Conservation (phyloP, 2,888 invertebrate genomes). For the Drosophila austrosaltans region DNA sequence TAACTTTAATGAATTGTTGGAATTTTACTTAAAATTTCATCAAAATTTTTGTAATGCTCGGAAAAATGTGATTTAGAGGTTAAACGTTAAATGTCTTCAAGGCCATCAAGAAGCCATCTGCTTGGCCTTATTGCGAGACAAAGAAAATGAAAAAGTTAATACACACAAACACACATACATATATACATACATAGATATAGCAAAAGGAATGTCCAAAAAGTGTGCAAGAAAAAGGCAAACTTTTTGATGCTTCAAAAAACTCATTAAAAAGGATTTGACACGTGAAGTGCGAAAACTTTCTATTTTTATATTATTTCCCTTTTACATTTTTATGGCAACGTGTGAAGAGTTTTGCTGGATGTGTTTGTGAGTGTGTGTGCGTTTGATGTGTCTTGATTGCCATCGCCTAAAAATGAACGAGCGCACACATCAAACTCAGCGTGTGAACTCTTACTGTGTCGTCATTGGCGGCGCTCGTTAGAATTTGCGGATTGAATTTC, state of each 20-base stretch:
- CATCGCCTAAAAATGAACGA: conserved; percentile 57
- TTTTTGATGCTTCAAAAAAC: conserved; percentile 80
- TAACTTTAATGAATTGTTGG: neutral
- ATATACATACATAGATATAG: no score
- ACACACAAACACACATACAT: neutral
- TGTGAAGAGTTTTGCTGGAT: conserved; percentile 54
- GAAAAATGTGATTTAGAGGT: neutral
- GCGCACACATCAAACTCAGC: conserved; percentile 56
- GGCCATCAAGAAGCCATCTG: neutral
- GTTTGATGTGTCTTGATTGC: conserved; percentile 67
- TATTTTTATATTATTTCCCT: conserved; percentile 79
- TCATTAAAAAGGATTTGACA: conserved; percentile 82
- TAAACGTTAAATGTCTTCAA: neutral
- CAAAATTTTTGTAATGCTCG: neutral
- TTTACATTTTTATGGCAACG: conserved; percentile 79
- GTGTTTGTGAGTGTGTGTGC: conserved; percentile 22
- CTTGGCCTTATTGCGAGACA: neutral
- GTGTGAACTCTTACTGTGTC: conserved; percentile 53
- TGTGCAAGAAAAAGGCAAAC: conserved; percentile 76
- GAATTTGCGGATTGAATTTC: conserved; percentile 78
- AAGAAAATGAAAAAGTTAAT: conserved; percentile 1
- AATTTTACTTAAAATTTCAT: neutral
- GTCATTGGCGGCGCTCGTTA: conserved; percentile 47
- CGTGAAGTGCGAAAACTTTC: conserved; percentile 80
- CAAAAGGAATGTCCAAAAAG: conserved; percentile 39